Base-by-base conservation (phyloP, 2,113 vertebrate genomes). In the Cryptoleucopteryx plumbea region DNA sequence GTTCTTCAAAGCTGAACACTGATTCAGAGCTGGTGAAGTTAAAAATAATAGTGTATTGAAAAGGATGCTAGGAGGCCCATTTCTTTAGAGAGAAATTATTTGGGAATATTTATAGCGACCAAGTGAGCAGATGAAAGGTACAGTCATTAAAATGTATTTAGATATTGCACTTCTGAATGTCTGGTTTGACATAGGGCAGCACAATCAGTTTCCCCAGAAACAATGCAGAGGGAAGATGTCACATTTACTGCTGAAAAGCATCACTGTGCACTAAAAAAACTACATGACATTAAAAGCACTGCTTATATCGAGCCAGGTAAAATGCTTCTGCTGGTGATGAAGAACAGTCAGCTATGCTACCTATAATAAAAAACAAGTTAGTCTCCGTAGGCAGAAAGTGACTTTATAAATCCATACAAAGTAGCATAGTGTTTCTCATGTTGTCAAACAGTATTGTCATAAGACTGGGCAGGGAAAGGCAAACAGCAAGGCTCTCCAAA, bases 121-220 rank as follows among this genome's bases (percentile, higher is more conserved):
- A 68, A 82, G 67, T 16, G 45, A 95, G 48, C 75, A 84, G 80
- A 29, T 94, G 66, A 86, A 89, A 93, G 50, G 43, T 73, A 17
- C 13, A 36, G 52, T 52, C 80, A 91, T 93, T 90, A 94, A 91
- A 96, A 85, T 82, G 29, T 82, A 68, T 91, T 94, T 87, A 87
- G 81, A 75, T 91, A 67, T 16, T 87, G 48, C 47, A 32, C 61
- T 89, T 86, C 14, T 43, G 55, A 72, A 43, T 31, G 38, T 79
- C 61, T 81, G 43, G 42, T 55, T 95, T 96, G 93, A 93, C 84
- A 91, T 7, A 75, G 89, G 75, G 50, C 67, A 48, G 43, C 29
- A 53, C 77, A 87, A 58, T 91, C 80, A 90, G 52, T 95, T 94
- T 85, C 42, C 52, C 47, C 55, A 62, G 68, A 91, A 87, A 65